Evolutionary conservation across 1,140 invertebrate genomes (phyloP).

Genomic region (Telenomus remus): DNA sequence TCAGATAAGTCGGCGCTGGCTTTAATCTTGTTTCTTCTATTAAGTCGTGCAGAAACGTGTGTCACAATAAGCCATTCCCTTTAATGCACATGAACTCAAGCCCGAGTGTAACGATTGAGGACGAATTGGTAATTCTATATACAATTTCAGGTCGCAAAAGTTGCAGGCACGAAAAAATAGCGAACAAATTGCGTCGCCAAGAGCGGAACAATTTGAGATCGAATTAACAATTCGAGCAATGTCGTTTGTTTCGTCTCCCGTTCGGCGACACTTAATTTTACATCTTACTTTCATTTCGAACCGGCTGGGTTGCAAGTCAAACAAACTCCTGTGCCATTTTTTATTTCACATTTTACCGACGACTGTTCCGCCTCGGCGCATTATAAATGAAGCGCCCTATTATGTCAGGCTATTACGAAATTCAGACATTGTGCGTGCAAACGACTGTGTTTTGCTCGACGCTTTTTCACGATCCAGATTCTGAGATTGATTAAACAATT

Average conservation of each 20-base stretch:
- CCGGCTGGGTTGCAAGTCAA: neutral
- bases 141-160: too few species aligned
- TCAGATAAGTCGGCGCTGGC: too few species aligned
- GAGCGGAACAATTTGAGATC: neutral
- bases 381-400: slow-evolving; percentile 1
- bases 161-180: too few species aligned
- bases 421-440: too few species aligned
- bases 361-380: neutral
- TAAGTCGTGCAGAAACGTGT: neutral
- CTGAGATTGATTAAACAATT: too few species aligned
- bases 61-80: slow-evolving; percentile 4
- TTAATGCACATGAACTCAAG: slow-evolving; percentile 4
- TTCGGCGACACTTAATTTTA: slow-evolving; percentile 4
- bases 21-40: neutral
- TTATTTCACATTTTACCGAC: slow-evolving; percentile 1
- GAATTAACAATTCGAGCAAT: neutral
- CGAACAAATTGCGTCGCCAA: too few species aligned
- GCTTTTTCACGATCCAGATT: too few species aligned
- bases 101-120: neutral
- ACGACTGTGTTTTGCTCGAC: too few species aligned
- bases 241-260: slow-evolving; percentile 1
- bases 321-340: slow-evolving; percentile 4
- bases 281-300: slow-evolving; percentile 6
- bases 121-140: too few species aligned
- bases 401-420: too few species aligned